Conservation (phyloP, 2,113 vertebrate genomes). For the Choloepus hoffmanni region DNA sequence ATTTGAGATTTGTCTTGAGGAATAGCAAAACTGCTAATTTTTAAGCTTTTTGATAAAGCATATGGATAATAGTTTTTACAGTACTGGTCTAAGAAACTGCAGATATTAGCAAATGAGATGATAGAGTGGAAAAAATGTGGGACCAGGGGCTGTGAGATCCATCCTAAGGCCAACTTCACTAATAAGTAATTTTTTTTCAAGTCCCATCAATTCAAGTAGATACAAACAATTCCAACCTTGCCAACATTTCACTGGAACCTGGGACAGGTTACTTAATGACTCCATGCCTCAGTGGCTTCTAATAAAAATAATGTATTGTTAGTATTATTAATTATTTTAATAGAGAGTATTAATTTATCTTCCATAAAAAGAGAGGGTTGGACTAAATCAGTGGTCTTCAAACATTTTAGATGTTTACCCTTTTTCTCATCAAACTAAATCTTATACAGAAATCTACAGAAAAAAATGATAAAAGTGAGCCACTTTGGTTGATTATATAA, state of each 20-base stretch:
- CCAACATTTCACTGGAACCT: not conserved
- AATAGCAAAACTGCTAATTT: constrained; percentile 9
- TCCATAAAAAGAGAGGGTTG: not conserved
- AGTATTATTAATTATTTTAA: not conserved
- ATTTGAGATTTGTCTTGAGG: constrained; percentile 25
- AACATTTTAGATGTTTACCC: not conserved
- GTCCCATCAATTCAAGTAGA: not conserved
- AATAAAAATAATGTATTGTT: not conserved
- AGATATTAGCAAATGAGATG: not conserved
- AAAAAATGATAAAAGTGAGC: not conserved
- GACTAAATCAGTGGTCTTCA: not conserved
- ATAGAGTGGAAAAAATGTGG: not conserved
- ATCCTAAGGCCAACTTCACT: not conserved
- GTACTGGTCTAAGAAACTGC: not conserved
- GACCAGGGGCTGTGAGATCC: not conserved
- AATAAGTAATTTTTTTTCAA: not conserved
- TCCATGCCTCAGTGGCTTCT: not conserved
- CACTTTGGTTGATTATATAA: not conserved
- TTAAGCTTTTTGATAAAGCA: constrained; percentile 3
- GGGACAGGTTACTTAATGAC: not conserved
- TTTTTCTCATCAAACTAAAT: not conserved
- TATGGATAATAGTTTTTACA: not conserved
- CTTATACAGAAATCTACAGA: not conserved
- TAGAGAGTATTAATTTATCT: not conserved
- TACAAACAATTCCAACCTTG: not conserved